These are phyloP conservation scores for Colletes latitarsis DNA, from an alignment of 1,140 invertebrate genomes.

Conservation along the genomic window DNA sequence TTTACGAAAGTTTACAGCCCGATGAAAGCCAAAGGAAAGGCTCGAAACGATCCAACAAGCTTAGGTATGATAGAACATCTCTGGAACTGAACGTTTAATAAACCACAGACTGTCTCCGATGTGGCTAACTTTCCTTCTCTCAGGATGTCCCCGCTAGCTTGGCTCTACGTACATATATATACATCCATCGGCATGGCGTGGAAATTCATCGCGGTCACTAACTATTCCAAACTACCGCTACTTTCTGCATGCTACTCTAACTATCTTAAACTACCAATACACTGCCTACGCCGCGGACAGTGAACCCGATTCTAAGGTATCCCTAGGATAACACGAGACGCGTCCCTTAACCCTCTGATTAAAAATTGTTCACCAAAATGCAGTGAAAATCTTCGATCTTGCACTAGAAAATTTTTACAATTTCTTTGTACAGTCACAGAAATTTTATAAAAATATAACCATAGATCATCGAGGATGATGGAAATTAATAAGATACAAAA, in stretches of 20 bases:
- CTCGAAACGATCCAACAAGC: not conserved
- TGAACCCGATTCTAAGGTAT: not conserved
- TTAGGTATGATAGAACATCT: conserved; percentile 10
- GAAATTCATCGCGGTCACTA: conserved; percentile 70
- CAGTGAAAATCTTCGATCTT: no score
- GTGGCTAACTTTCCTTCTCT: conserved; percentile 60
- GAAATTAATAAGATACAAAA: no score
- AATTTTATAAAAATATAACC: no score
- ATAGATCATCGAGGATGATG: no score
- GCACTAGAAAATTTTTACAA: no score
- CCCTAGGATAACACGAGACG: not conserved
- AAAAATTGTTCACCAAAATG: no score
- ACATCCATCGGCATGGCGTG: conserved; percentile 53
- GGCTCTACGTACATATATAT: conserved; percentile 41
- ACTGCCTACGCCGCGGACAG: conserved; percentile 10
- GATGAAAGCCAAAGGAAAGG: not conserved
- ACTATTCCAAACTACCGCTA: conserved; percentile 68
- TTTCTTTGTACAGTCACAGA: no score
- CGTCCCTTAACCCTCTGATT: not conserved
- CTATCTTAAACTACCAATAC: conserved; percentile 71
- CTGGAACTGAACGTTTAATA: conserved; percentile 54
- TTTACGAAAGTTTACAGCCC: not conserved
- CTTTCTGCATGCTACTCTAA: conserved; percentile 60
- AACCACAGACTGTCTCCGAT: conserved; percentile 60
- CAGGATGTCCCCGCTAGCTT: conserved; percentile 34